Evolutionary conservation across 2,113 vertebrate genomes (phyloP).

Genomic region (Mastomys coucha): DNA sequence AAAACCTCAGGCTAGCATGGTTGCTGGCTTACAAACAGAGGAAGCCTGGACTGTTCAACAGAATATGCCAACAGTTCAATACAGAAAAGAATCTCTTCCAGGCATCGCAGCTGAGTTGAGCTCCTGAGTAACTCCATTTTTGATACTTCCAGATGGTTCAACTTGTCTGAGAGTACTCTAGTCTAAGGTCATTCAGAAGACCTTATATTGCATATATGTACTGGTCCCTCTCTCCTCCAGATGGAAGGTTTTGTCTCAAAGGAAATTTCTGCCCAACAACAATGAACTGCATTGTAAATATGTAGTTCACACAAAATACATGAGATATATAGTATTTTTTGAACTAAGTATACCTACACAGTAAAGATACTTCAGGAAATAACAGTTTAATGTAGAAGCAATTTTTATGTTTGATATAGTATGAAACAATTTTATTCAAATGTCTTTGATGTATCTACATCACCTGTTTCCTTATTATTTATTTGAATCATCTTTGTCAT

Average conservation of each 20-base stretch:
- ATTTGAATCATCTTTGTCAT: neutral
- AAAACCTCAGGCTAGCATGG: neutral
- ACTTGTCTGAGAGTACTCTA: neutral
- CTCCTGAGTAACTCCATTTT: neutral
- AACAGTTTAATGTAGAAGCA: slow-evolving; percentile 1
- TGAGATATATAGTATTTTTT: neutral
- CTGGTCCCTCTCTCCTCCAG: neutral
- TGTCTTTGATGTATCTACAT: neutral
- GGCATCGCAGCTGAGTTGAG: too few relatives aligned
- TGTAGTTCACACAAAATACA: neutral
- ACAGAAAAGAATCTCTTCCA: neutral
- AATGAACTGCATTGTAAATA: neutral
- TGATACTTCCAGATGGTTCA: neutral
- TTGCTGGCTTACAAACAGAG: neutral
- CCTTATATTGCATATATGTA: neutral
- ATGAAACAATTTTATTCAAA: slow-evolving; percentile 53
- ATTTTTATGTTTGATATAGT: neutral
- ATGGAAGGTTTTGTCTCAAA: neutral
- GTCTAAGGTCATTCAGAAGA: neutral
- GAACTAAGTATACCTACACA: neutral
- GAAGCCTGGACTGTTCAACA: neutral
- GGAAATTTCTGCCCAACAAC: neutral
- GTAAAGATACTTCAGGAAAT: slow-evolving; percentile 19
- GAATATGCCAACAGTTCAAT: too few relatives aligned
- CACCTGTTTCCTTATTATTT: slow-evolving; percentile 10